Conservation (phyloP, 2,888 invertebrate genomes). For the Drosophila mettleri region DNA sequence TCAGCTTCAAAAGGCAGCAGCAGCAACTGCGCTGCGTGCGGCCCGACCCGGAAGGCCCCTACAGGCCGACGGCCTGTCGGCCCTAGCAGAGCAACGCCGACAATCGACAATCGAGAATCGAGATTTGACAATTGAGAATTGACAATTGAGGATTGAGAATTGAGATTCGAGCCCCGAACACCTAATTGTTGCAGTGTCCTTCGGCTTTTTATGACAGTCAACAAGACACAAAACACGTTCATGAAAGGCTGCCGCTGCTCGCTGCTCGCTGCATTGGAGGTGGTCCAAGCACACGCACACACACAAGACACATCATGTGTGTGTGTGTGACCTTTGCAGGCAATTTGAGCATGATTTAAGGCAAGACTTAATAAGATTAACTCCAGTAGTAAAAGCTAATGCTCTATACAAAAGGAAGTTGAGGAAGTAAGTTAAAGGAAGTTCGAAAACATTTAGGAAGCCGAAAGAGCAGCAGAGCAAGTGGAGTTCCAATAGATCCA, state of each 20-base stretch:
- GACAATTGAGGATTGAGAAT: conserved; percentile 33
- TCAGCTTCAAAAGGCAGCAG: conserved; percentile 61
- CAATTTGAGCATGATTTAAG: conserved; percentile 22
- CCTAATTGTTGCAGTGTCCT: conserved; percentile 78
- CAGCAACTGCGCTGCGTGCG: conserved; percentile 65
- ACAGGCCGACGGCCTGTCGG: too few species aligned
- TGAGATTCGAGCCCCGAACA: conserved; percentile 22
- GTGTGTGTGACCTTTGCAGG: conserved; percentile 19
- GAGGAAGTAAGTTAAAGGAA: too few species aligned
- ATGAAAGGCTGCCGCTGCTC: conserved; percentile 51
- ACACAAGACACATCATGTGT: conserved; percentile 23
- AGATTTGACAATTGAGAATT: conserved; percentile 32
- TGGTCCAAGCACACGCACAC: conserved; percentile 33
- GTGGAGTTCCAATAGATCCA: too few species aligned
- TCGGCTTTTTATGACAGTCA: conserved; percentile 68
- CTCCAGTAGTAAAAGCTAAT: too few species aligned
- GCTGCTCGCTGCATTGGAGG: conserved; percentile 37
- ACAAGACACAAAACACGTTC: conserved; percentile 33
- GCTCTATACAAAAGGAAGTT: too few species aligned
- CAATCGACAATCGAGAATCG: conserved; percentile 17
- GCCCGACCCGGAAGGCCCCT: conserved; percentile 36
- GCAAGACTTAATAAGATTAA: background rate
- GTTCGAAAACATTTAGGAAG: too few species aligned
- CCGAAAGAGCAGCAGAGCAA: too few species aligned
- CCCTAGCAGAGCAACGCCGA: background rate